These are phyloP conservation scores for Lepisosteus oculatus DNA, from an alignment of 2,113 vertebrate genomes.

Conservation along the genomic window DNA sequence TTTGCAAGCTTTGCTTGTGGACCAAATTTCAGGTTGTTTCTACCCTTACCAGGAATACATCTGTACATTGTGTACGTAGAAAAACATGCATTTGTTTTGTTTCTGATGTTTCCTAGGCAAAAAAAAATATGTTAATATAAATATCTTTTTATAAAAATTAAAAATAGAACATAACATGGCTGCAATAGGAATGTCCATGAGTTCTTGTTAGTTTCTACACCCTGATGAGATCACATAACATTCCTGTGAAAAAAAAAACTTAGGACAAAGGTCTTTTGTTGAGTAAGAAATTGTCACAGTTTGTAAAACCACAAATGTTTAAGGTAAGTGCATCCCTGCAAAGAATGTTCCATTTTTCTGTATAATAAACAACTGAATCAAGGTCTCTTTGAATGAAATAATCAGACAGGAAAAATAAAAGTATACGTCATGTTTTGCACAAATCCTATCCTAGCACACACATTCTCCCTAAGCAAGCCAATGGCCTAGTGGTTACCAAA, in stretches of 20 bases:
- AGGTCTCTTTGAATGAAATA: background rate
- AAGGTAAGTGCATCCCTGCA: background rate
- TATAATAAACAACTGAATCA: constrained; percentile 4
- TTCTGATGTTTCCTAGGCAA: too few species aligned
- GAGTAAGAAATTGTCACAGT: background rate
- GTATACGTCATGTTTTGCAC: background rate
- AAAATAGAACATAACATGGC: too few species aligned
- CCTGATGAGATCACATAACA: constrained; percentile 4
- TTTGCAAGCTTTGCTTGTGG: too few species aligned
- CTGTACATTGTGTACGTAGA: too few species aligned
- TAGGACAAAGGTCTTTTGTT: too few species aligned
- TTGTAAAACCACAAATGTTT: background rate
- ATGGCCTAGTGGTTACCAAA: background rate
- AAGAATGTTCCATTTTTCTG: background rate
- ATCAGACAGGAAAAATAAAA: constrained; percentile 2
- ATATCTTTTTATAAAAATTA: too few species aligned
- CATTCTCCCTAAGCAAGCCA: background rate
- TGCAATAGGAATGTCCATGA: background rate
- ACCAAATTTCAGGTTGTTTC: too few species aligned
- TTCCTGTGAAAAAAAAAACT: too few species aligned
- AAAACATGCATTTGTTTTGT: too few species aligned
- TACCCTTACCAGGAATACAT: too few species aligned
- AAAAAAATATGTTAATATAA: too few species aligned
- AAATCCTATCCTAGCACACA: background rate
- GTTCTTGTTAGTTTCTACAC: background rate